Base-by-base conservation (phyloP, 23 tunicate species). In the Halocynthia roretzi region DNA sequence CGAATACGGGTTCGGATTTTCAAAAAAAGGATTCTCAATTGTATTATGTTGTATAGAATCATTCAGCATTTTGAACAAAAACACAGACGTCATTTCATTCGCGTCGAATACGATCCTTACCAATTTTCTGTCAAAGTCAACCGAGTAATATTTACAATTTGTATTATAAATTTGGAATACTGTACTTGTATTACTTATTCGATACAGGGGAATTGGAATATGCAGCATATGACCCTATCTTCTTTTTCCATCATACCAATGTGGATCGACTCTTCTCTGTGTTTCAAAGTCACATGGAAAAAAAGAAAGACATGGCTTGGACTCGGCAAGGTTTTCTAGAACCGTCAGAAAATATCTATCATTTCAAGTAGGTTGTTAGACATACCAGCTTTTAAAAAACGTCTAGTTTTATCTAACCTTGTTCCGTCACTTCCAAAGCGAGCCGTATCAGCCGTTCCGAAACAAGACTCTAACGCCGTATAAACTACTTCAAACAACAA, bases 211-310 rank as follows among this genome's bases (percentile, higher is more conserved):
- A 53, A 10, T 64, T 74, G n/a, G 31, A 40, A 53, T 74, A 74
- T 48, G 78, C 78, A 19, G 78, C 78, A 0, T 74, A 50, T 74
- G 78, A 74, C 6, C 78, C 78, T 22, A 15, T 74, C 21, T 74
- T 74, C 63, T 74, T 74, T 64, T 50, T 74, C 60, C 78, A 74
- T 54, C 78, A 74, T 64, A 54, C 78, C 15, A 74, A 74, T 54
- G 56, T 74, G 8, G 78, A 74, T 64, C 55, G 78, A 18, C 78
- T 50, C 23, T 50, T 74, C 31, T 20, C 78, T 56, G 50, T 53
- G 9, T 21, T 74, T 14, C 78, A 74, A 74, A 8, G 56, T 20
- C 23, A 53, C 31, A 74, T 74, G 78, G 31, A 5, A 5, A 52
- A 53, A 10, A 74, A 74, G 8, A 15, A 48, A 12, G 78, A 74